Conservation (phyloP, 1,140 invertebrate genomes). For the Cylas formicarius region DNA sequence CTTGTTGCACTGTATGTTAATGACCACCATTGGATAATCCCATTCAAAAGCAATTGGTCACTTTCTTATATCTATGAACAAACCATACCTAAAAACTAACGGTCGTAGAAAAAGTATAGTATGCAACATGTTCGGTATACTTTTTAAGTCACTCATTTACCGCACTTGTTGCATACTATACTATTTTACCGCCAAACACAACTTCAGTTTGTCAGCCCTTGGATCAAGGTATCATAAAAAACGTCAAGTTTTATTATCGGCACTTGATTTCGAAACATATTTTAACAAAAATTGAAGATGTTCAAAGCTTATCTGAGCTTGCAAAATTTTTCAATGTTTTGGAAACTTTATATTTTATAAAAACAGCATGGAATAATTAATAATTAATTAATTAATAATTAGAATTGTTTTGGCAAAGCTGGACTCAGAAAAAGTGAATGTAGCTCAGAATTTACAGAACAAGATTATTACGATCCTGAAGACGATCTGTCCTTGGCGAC, state of each 20-base stretch:
- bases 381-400: neutral
- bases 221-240: constrained; percentile 45
- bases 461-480: too few species aligned
- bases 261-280: constrained; percentile 26
- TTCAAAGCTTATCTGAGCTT: constrained; percentile 7
- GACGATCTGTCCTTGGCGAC: too few species aligned
- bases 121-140: too few species aligned
- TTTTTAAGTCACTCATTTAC: too few species aligned
- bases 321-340: constrained; percentile 15
- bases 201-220: constrained; percentile 46
- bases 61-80: too few species aligned
- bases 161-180: too few species aligned
- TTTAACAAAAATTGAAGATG: constrained; percentile 22
- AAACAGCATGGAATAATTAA: constrained; percentile 15
- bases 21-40: too few species aligned
- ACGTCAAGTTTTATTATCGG: constrained; percentile 36
- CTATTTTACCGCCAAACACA: constrained; percentile 45
- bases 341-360: constrained; percentile 14
- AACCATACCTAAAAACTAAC: too few species aligned
- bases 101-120: too few species aligned
- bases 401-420: constrained; percentile 13
- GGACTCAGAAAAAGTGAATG: constrained; percentile 10
- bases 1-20: too few species aligned
- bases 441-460: too few species aligned
- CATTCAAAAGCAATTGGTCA: too few species aligned